phyloP scores from a whole-genome alignment of 2,113 vertebrate genomes.

The Pheucticus melanocephalus region DNA sequence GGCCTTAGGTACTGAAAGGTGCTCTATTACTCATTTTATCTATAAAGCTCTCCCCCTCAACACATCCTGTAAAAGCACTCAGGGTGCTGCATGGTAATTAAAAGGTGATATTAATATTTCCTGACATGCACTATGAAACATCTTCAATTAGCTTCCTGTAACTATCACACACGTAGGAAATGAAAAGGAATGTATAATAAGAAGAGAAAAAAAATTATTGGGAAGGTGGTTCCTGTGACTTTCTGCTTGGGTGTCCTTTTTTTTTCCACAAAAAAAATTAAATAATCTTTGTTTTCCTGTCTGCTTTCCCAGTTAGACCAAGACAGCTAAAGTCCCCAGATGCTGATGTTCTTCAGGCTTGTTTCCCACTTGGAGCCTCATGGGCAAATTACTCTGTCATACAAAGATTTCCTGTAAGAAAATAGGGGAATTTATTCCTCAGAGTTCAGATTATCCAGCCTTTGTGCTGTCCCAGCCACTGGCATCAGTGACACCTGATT shows the following conservation, averaged over 20 bases:
- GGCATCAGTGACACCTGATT: not conserved
- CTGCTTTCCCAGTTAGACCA: not conserved
- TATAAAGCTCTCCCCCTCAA: not conserved
- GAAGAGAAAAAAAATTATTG: not conserved
- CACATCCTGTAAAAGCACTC: slow-evolving; percentile 10
- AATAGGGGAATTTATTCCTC: not conserved
- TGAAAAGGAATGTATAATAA: not conserved
- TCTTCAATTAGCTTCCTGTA: not conserved
- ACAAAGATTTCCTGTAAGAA: slow-evolving; percentile 12
- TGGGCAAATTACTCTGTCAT: slow-evolving; percentile 20
- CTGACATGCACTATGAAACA: slow-evolving; percentile 5
- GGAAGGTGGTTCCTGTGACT: not conserved
- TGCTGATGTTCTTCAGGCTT: slow-evolving; percentile 36
- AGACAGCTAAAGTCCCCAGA: slow-evolving; percentile 36
- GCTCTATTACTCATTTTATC: not conserved
- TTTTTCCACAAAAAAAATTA: not conserved
- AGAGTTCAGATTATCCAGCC: not conserved
- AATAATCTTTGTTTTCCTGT: not conserved
- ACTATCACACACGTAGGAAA: not conserved
- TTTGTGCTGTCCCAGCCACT: not conserved
- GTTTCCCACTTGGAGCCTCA: slow-evolving; percentile 12
- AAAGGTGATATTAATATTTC: slow-evolving; percentile 41
- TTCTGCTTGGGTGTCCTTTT: not conserved
- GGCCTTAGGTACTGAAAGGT: not conserved
- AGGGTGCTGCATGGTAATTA: slow-evolving; percentile 24